Evolutionary conservation across 1,140 invertebrate species (phyloP), one percentile per base, ranked within the genome.

Genomic region (Eupristina koningsbergeri): DNA sequence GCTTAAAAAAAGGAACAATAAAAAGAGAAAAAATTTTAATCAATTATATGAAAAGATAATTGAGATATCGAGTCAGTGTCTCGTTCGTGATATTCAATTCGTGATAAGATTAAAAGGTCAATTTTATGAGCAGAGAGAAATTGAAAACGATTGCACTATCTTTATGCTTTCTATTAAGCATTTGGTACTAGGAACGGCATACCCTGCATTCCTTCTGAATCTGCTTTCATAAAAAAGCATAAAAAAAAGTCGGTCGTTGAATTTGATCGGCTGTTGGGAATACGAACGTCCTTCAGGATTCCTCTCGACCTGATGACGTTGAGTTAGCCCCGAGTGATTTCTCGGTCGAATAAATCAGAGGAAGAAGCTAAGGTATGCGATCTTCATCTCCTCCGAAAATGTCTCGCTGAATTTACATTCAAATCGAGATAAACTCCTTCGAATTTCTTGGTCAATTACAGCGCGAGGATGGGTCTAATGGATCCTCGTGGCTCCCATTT

Each of bases 61-160:
- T 71, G 36, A 41, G 26, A 71, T 71, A 71, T 71, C 19, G 67
- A 41, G 6, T 17, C 17, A 71, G 9, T 41, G 67, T 71, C 67
- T 39, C 67, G 19, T 31, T 41, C 19, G 36, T n/a, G n/a, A n/a
- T n/a, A n/a, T n/a, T n/a, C n/a, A n/a, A n/a, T n/a, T n/a, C n/a
- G n/a, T 22, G 67, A 71, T 71, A 71, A 71, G 67, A 71, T 71
- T 41, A 71, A 41, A 71, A 9, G 39, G 26, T 67, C 64, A 26
- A 36, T 6, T 71, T 41, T 71, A 71, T 26, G 26, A 71, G 22
- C 36, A 22, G 8, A 71, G 7, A 1, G 67, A 41, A 71, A 39
- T n/a, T 71, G 36, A 22, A 71, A n/a, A n/a, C 1, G 67, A 71
- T 41, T 31, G 39, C 36, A 22, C n/a, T 9, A 71, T 41, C 36